These are phyloP conservation scores for Mesodorylaimus sp. DNA, from an alignment of 2,888 invertebrate species.

Conservation along the genomic window DNA sequence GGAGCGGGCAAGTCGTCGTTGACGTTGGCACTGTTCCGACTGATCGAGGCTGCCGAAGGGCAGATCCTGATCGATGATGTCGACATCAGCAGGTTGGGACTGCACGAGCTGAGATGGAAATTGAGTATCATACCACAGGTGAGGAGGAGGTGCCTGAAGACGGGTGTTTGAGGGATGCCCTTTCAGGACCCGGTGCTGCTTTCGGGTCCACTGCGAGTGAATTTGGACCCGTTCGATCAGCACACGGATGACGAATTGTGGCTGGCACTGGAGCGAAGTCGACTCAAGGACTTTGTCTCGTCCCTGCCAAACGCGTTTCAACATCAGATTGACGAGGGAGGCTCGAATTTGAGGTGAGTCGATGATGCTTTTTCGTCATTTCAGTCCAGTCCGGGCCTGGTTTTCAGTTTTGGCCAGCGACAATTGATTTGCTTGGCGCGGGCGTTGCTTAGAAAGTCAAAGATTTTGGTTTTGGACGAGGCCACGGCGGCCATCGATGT, in stretches of 20 bases:
- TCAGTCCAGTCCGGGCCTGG: too few relatives aligned
- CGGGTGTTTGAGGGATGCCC: too few relatives aligned
- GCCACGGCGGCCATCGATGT: too few relatives aligned
- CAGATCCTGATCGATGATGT: conserved; percentile 62
- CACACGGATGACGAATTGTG: conserved; percentile 62
- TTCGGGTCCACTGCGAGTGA: conserved; percentile 66
- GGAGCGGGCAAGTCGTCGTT: conserved; percentile 63
- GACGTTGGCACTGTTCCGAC: conserved; percentile 66
- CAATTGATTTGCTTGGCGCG: too few relatives aligned
- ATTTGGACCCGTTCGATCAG: conserved; percentile 65
- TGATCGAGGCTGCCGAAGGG: conserved; percentile 53
- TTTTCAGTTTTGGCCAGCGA: too few relatives aligned
- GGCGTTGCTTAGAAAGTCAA: too few relatives aligned
- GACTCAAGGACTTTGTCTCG: conserved; percentile 61
- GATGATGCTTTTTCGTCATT: too few relatives aligned
- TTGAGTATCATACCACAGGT: conserved; percentile 55
- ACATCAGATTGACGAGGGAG: conserved; percentile 67
- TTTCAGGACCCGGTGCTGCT: conserved; percentile 65
- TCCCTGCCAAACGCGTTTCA: conserved; percentile 53
- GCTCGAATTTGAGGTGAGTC: conserved; percentile 47
- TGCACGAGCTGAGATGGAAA: conserved; percentile 62
- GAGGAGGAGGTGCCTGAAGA: too few relatives aligned
- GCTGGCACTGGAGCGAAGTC: conserved; percentile 64
- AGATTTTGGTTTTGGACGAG: too few relatives aligned
- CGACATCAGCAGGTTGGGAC: conserved; percentile 56